phyloP scores from a whole-genome alignment of 1,140 invertebrate genomes.

The Drosophila triauraria region DNA sequence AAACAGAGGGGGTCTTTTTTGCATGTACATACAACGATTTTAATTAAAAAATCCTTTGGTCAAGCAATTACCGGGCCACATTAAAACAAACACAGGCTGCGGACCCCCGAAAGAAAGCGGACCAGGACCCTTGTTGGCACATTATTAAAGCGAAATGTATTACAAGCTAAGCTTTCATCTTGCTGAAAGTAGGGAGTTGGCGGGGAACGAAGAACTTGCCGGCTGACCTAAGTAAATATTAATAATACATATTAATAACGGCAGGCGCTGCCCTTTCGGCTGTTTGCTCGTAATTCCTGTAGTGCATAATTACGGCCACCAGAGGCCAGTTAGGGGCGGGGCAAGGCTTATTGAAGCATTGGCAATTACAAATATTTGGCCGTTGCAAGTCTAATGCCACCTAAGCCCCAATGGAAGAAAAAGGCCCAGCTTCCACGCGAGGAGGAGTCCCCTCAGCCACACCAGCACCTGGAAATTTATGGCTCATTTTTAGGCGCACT shows the following conservation, averaged over 20 bases:
- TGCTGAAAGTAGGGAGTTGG: conserved; percentile 5
- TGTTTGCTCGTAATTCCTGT: conserved; percentile 82
- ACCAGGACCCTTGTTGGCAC: conserved; percentile 59
- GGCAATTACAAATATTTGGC: conserved; percentile 77
- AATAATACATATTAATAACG: conserved; percentile 85
- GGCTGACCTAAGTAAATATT: conserved; percentile 84
- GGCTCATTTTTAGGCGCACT: conserved; percentile 77
- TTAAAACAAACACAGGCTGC: conserved; percentile 70
- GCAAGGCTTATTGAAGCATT: conserved; percentile 62
- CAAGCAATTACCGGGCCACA: conserved; percentile 77
- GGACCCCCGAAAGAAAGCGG: conserved; percentile 35
- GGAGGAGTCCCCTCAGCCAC: background rate
- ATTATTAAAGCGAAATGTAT: conserved; percentile 68
- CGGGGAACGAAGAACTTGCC: background rate
- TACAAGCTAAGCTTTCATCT: conserved; percentile 76
- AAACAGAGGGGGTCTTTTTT: conserved; percentile 42
- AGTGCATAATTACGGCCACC: conserved; percentile 67
- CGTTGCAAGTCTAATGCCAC: conserved; percentile 44
- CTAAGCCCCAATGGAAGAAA: conserved; percentile 10
- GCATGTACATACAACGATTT: conserved; percentile 74
- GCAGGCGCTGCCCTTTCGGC: conserved; percentile 47
- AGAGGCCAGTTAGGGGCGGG: conserved; percentile 5
- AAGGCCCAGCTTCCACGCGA: conserved; percentile 3
- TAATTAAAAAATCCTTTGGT: conserved; percentile 84
- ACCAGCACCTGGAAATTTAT: conserved; percentile 69